Evolutionary conservation across 2,888 invertebrate genomes (phyloP).

Genomic region (Ormyrus labotus): DNA sequence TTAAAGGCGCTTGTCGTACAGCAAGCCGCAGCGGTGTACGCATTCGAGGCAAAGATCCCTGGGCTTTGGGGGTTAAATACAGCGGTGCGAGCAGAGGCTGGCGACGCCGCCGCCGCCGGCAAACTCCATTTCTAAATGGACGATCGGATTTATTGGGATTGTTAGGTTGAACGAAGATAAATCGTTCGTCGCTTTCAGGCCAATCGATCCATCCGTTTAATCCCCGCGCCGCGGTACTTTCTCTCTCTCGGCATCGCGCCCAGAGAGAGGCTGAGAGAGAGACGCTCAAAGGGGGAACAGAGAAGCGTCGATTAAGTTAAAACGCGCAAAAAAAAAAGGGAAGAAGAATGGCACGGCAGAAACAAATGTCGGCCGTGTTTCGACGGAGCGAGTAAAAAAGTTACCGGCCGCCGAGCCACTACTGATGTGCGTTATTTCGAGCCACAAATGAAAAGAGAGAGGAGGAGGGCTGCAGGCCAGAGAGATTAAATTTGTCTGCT

Average conservation of each 20-base stretch:
- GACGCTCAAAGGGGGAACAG: slow-evolving; percentile 17
- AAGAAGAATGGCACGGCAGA: slow-evolving; percentile 16
- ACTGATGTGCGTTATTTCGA: slow-evolving; percentile 23
- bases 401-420: slow-evolving; percentile 8
- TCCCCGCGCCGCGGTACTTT: slow-evolving; percentile 19
- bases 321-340: slow-evolving; percentile 51
- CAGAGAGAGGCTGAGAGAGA: slow-evolving; percentile 11
- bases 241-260: slow-evolving; percentile 2
- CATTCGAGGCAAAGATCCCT: background rate
- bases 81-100: background rate
- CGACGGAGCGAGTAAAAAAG: slow-evolving; percentile 23
- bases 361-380: slow-evolving; percentile 47
- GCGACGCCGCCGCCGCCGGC: background rate
- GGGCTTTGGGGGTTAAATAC: background rate
- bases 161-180: slow-evolving; percentile 60
- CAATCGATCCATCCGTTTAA: slow-evolving; percentile 49
- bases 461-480: background rate
- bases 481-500: slow-evolving; percentile 32
- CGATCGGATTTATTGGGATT: slow-evolving; percentile 61
- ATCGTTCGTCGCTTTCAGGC: slow-evolving; percentile 57
- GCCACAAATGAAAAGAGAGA: slow-evolving; percentile 16
- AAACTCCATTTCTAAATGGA: slow-evolving; percentile 58
- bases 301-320: slow-evolving; percentile 41
- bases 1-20: background rate
- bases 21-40: background rate